Base-by-base conservation (phyloP, 1,140 invertebrate genomes). In the Centruroides sculpturatus region DNA sequence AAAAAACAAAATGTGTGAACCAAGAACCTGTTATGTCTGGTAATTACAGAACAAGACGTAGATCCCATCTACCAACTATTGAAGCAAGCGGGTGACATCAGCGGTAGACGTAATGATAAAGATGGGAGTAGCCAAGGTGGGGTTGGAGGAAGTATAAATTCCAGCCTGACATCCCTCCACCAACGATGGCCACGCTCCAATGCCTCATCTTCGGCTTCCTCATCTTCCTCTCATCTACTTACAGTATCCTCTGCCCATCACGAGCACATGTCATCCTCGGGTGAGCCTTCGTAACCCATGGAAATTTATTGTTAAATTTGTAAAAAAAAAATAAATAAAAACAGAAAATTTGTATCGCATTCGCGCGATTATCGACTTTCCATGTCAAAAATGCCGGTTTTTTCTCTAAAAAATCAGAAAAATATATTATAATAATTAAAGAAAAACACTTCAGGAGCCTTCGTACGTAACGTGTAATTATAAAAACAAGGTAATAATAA, bases 1-100 rank as follows among this genome's bases (percentile, higher is more conserved):
- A 23, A 23, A 23, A 41, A 41, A 41, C 56, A 47, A 36, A 41
- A 13, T 46, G 8, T 46, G 23, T 57, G 10, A 34, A 41, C 35
- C 41, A 57, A 36, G 9, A 46, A 46, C n/a, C 13, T 36, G 35
- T 57, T 35, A 47, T 34, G 12, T 51, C 12, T 13, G 23, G 23
- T 34, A 51, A 34, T 13, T 13, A 11, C 23, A 13, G 12, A 51
- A 35, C 56, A 55, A 50, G 47, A 34, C 13, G 83, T 89, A 78
- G 89, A 92, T 80, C 83, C 85, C 76, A 89, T 87, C 72, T 92
- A 92, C 79, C 88, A 89, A 80, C 87, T 92, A 72, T 81, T 93
- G 78, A 92, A 92, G 80, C 86, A 90, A 76, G 89, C 88, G 69
- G 86, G 86, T 69, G 87, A 91, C 80, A 84, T 92, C 73, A 71